phyloP scores from a whole-genome alignment of 2,888 invertebrate species.

The Heliothis peltigera region DNA sequence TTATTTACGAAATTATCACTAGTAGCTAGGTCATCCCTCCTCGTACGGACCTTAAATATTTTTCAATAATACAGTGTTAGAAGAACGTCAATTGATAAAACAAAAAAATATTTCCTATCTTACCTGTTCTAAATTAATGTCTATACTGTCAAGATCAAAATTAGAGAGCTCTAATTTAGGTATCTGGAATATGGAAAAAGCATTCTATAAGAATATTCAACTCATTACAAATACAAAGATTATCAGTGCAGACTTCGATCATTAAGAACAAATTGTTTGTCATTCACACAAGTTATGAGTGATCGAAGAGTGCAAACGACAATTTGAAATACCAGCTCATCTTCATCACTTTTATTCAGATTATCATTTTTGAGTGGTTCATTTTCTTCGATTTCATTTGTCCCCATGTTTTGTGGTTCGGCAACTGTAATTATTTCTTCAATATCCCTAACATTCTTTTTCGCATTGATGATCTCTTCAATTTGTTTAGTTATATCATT shows the following conservation, averaged over 20 bases:
- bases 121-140: conserved; percentile 78
- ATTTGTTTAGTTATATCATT: conserved; percentile 63
- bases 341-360: conserved; percentile 45
- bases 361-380: conserved; percentile 15
- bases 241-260: too few relatives aligned
- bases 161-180: conserved; percentile 74
- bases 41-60: conserved; percentile 66
- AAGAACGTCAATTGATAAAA: not conserved
- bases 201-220: not conserved
- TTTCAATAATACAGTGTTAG: conserved; percentile 6
- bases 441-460: conserved; percentile 25
- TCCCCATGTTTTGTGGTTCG: conserved; percentile 20
- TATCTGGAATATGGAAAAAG: conserved; percentile 69
- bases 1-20: conserved; percentile 43
- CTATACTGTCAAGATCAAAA: conserved; percentile 74
- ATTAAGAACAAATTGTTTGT: too few relatives aligned
- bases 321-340: conserved; percentile 46
- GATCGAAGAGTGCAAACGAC: too few relatives aligned
- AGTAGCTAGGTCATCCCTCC: conserved; percentile 64
- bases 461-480: conserved; percentile 41
- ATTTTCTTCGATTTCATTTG: conserved; percentile 19
- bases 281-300: too few relatives aligned
- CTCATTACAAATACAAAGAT: not conserved
- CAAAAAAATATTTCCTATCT: not conserved
- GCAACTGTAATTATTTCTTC: conserved; percentile 6